A percentile compares a stretch with the other conserved stretches of the same genome.
Conservation (phyloP, 2,888 invertebrate genomes). For the Drosophila ezoana region DNA sequence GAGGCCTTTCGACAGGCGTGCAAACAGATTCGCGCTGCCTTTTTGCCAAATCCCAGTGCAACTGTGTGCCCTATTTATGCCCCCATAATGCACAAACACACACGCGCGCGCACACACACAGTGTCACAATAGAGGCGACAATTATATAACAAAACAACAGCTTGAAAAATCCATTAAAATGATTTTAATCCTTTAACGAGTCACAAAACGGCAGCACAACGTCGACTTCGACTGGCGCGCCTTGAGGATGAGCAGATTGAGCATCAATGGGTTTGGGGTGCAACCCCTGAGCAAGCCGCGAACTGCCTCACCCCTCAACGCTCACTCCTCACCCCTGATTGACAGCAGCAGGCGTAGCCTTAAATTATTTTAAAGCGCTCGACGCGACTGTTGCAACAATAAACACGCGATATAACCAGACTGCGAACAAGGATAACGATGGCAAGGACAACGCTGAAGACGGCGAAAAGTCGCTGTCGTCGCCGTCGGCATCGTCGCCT, state of each 20-base stretch:
- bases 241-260: slow-evolving; percentile 44
- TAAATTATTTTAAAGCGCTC: slow-evolving; percentile 77
- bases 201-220: slow-evolving; percentile 66
- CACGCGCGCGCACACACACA: slow-evolving; percentile 12
- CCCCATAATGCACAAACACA: slow-evolving; percentile 41
- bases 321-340: slow-evolving; percentile 12
- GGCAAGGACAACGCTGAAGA: slow-evolving; percentile 52
- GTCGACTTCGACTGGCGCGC: slow-evolving; percentile 30
- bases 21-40: slow-evolving; percentile 47
- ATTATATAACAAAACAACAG: slow-evolving; percentile 80
- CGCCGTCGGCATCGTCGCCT: slow-evolving; percentile 53
- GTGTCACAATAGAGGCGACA: slow-evolving; percentile 63
- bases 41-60: slow-evolving; percentile 35
- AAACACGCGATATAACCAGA: slow-evolving; percentile 80
- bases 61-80: slow-evolving; percentile 72
- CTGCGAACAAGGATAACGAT: slow-evolving; percentile 80
- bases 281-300: slow-evolving; percentile 36
- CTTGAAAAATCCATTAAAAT: slow-evolving; percentile 84
- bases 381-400: slow-evolving; percentile 77
- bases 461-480: slow-evolving; percentile 22
- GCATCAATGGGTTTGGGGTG: slow-evolving; percentile 30
- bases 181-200: slow-evolving; percentile 83
- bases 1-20: slow-evolving; percentile 44
- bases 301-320: neutral
- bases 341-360: slow-evolving; percentile 62